A percentile compares a stretch with the other conserved stretches of the same genome.
Conservation (phyloP, 2,113 vertebrate genomes). For the Phrynocephalus versicolor region DNA sequence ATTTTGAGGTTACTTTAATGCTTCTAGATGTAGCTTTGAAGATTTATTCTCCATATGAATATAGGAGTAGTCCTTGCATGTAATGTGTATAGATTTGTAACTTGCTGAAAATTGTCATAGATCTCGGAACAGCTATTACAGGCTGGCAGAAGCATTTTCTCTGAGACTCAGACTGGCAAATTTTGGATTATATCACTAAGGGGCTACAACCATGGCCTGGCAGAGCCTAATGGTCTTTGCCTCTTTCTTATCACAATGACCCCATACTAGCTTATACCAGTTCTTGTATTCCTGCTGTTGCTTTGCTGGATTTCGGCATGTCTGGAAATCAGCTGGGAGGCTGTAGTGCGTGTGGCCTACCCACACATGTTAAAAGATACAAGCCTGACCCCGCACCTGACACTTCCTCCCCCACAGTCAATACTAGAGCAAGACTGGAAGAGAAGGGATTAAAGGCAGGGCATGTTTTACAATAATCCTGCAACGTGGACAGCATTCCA, state of each 20-base stretch:
- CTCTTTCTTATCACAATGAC: not conserved
- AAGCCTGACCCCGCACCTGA: conserved; percentile 28
- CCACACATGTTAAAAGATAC: conserved; percentile 17
- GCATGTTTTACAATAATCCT: conserved; percentile 61
- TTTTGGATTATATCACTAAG: not conserved
- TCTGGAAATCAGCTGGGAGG: not conserved
- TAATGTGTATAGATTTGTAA: not conserved
- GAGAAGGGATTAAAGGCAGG: conserved; percentile 58
- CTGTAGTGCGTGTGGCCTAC: not conserved
- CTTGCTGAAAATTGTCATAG: not conserved
- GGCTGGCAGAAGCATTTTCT: not conserved
- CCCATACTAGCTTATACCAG: not conserved
- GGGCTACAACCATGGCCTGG: too few relatives aligned
- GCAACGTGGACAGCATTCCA: conserved; percentile 53
- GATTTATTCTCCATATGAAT: not conserved
- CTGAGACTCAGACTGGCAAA: not conserved
- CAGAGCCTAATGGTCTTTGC: not conserved
- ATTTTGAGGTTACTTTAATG: not conserved
- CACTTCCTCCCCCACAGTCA: conserved; percentile 34
- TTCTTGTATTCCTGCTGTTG: not conserved
- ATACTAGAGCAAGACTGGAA: conserved; percentile 51
- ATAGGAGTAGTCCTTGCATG: not conserved
- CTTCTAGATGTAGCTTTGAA: not conserved
- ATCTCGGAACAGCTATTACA: not conserved
- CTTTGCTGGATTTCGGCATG: fast-evolving